Base-by-base conservation (phyloP, 2,113 vertebrate species). In the Alouatta palliata region DNA sequence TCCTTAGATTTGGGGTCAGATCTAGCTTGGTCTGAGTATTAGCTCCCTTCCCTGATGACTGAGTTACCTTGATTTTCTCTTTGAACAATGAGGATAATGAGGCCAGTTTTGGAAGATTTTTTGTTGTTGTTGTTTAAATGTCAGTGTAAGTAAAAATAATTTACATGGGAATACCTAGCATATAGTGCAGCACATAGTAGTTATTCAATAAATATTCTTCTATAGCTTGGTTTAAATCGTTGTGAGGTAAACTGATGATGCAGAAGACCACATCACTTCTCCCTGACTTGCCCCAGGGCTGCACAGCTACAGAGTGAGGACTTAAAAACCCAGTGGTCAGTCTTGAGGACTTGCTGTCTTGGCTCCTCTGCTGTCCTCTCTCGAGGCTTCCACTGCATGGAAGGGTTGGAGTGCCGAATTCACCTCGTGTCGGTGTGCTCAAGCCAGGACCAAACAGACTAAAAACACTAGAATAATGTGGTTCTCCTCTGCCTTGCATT, bases 241-340 rank as follows among this genome's bases (percentile, higher is more conserved):
- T 17, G 11, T 0, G 13, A 43, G 43, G 40, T 12, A 3, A 23
- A 25, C 32, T 37, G 30, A 11, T 40, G 49, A 43, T 64, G 30
- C 2, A 43, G 23, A 14, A 37, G 30, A 8, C 30, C 23, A 11
- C 0, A 0, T 0, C 5, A 6, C 7, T 21, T 37, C 13, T 1
- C 10, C 5, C 11, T 9, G 23, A 7, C 19, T 25, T 23, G 30
- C 25, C 30, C 37, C 2, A 20, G 52, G 20, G 3, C 79, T 27
- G 3, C 52, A 17, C 27, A 13, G 40, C 27, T 5, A 8, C n/a
- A 0, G 19, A 12, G 40, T 37, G 25, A 83, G 37, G 58, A 52
- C 40, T 37, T 66, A 52, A 27, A 70, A 8, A 0, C 5, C 43
- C 40, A 19, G 35, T 0, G 1, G 17, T 14, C 14, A 11, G 14